Base-by-base conservation (phyloP, 1,140 invertebrate genomes). In the Antheraea pernyi region DNA sequence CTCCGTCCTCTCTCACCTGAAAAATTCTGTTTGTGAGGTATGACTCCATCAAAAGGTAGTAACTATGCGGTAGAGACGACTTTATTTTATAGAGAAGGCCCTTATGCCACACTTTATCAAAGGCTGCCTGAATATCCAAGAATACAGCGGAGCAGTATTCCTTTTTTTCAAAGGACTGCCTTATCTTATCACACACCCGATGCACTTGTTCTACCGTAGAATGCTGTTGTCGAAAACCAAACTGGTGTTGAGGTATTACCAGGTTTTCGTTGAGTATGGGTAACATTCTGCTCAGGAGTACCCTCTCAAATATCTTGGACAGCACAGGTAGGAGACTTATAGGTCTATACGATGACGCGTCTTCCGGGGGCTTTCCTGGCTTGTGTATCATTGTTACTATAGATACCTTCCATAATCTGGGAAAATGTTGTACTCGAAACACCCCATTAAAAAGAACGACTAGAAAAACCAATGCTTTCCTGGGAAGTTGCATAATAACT, bases 211-310 rank as follows among this genome's bases (percentile, higher is more conserved):
- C 76, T 22, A 72, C 69, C 0, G 78, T 86, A 9, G 69, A 61
- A 62, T 84, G 79, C 6, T 73, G 65, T 70, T 75, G 64, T 13
- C 80, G 70, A 59, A 91, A 90, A 0, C 78, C 79, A 74, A 85
- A 86, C 73, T 88, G 75, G 9, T 86, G 72, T 53, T 76, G 19
- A 9, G 78, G 79, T 7, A 82, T 78, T 13, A 69, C 39, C 10
- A 48, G 48, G 0, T 64, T 30, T n/a, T 69, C 39, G 7, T 65
- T 9, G 1, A 74, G 7, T 37, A 62, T n/a, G 10, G 62, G 19
- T 13, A 58, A 8, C 0, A 73, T 16, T 42, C 69, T 19, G 9
- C 8, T 6, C 7, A 73, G 16, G 0, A 73, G 9, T 2, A 73
- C 0, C 46, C 67, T 71, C 37, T 77, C 70, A 42, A 72, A 74